A percentile compares a stretch with the other conserved stretches of the same genome.
Evolutionary conservation across 2,888 invertebrate species (phyloP).

Genomic region (Epinotia brunnichana): DNA sequence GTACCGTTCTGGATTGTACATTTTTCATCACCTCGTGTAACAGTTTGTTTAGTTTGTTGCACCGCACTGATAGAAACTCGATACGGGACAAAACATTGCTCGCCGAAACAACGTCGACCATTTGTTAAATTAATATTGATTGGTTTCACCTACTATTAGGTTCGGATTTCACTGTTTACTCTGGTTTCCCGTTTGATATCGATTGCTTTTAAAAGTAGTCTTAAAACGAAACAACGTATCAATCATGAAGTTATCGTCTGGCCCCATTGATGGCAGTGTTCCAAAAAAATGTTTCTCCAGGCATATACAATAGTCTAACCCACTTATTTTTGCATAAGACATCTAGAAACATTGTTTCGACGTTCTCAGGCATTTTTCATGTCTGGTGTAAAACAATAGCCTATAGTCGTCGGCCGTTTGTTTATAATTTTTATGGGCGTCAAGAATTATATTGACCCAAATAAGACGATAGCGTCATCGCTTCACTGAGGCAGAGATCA

Average conservation of each 20-base stretch:
- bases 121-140: constrained; percentile 50
- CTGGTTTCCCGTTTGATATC: constrained; percentile 32
- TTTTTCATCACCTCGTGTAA: constrained; percentile 6
- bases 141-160: constrained; percentile 45
- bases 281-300: constrained; percentile 43
- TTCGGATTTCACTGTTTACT: constrained; percentile 41
- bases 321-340: constrained; percentile 39
- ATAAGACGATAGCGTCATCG: constrained; percentile 75
- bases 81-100: constrained; percentile 27
- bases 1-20: constrained; percentile 10
- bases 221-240: constrained; percentile 19
- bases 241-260: constrained; percentile 32
- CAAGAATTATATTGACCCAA: constrained; percentile 76
- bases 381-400: constrained; percentile 32
- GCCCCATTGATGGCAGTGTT: constrained; percentile 33
- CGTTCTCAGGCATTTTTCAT: constrained; percentile 34
- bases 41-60: constrained; percentile 25
- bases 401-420: constrained; percentile 25
- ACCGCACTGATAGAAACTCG: constrained; percentile 35
- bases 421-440: constrained; percentile 71
- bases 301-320: constrained; percentile 29
- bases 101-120: constrained; percentile 36
- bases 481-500: constrained; percentile 60
- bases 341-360: constrained; percentile 19
- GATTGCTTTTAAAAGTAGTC: constrained; percentile 31